These are phyloP conservation scores for Hedychridium roseum DNA, from an alignment of 2,888 invertebrate genomes.

Conservation along the genomic window DNA sequence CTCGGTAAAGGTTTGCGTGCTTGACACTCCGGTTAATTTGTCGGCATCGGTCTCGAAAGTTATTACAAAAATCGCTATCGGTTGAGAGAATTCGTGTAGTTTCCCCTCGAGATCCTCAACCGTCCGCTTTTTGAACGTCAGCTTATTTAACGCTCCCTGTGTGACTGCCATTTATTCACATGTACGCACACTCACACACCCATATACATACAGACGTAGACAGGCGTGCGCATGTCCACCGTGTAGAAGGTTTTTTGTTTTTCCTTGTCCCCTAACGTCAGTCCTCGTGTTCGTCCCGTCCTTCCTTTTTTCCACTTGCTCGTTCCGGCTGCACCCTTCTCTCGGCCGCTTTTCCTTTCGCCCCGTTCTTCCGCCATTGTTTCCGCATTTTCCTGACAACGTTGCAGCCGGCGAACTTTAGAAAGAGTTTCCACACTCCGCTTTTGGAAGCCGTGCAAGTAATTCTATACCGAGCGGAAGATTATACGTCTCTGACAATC, in stretches of 20 bases:
- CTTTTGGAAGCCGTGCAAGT: no score
- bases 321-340: conserved; percentile 4
- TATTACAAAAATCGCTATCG: conserved; percentile 25
- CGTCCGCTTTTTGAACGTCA: conserved; percentile 37
- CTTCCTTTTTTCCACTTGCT: neutral
- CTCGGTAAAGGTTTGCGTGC: no score
- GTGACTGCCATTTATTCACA: neutral
- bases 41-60: conserved; percentile 23
- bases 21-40: conserved; percentile 25
- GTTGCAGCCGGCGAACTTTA: no score
- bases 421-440: no score
- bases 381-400: conserved; percentile 8
- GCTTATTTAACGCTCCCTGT: conserved; percentile 35
- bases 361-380: neutral
- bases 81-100: conserved; percentile 29
- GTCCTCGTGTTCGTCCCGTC: no score
- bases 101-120: conserved; percentile 35
- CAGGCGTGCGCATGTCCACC: conserved; percentile 3
- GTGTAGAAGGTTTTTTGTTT: neutral
- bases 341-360: conserved; percentile 16
- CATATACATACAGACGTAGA: no score
- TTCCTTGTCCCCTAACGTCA: no score
- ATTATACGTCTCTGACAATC: no score
- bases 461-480: no score
- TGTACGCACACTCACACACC: no score